A percentile compares a stretch with the other conserved stretches of the same genome.
Evolutionary conservation across 2,888 invertebrate genomes (phyloP).

Genomic region (Drosophila leonis): DNA sequence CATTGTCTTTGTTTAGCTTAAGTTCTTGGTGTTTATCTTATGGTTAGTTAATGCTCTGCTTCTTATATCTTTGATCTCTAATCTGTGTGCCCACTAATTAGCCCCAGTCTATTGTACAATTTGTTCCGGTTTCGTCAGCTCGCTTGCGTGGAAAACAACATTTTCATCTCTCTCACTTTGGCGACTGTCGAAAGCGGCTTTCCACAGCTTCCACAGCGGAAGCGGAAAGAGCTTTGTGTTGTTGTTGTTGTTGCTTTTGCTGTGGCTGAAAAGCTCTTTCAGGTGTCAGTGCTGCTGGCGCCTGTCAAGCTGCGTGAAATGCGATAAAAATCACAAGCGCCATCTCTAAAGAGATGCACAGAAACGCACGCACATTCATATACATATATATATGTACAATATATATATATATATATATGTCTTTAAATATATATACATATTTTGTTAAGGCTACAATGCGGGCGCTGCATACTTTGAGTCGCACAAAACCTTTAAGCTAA

Average conservation of each 20-base stretch:
- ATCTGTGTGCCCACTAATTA: slow-evolving; percentile 48
- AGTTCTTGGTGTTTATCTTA: slow-evolving; percentile 53
- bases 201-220: slow-evolving; percentile 56
- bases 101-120: slow-evolving; percentile 40
- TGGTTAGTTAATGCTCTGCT: slow-evolving; percentile 38
- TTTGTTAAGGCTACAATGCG: slow-evolving; percentile 28
- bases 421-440: not conserved
- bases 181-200: slow-evolving; percentile 60
- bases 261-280: slow-evolving; percentile 57
- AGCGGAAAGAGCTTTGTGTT: slow-evolving; percentile 56
- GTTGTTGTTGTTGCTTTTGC: slow-evolving; percentile 25
- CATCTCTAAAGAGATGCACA: slow-evolving; percentile 15
- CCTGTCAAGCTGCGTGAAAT: slow-evolving; percentile 64
- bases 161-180: slow-evolving; percentile 25
- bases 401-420: not conserved
- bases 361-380: not conserved
- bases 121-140: slow-evolving; percentile 70
- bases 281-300: slow-evolving; percentile 61
- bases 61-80: slow-evolving; percentile 40
- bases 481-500: slow-evolving; percentile 17
- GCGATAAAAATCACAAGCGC: slow-evolving; percentile 65
- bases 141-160: slow-evolving; percentile 4
- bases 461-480: slow-evolving; percentile 43
- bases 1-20: slow-evolving; percentile 40
- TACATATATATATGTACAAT: not conserved